Conservation (phyloP, 1,140 invertebrate genomes). For the Laupala kohalensis region DNA sequence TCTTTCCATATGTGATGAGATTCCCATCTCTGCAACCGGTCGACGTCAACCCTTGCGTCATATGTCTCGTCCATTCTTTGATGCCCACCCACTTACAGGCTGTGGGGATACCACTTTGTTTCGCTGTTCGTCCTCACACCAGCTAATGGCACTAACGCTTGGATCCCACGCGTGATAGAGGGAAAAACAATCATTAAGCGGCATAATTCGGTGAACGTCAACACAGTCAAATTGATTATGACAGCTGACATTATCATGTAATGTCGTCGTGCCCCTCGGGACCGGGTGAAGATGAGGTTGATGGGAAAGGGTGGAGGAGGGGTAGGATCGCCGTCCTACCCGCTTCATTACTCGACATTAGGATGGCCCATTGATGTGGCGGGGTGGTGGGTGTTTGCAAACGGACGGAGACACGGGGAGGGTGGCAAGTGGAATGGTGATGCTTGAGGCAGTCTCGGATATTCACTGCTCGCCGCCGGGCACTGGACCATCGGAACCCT, state of each 20-base stretch:
- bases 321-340: not conserved
- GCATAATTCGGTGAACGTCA: not conserved
- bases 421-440: not conserved
- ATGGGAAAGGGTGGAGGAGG: too few species aligned
- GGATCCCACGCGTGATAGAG: not conserved
- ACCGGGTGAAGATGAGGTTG: not conserved
- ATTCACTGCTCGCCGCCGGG: too few species aligned
- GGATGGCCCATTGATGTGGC: not conserved
- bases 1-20: too few species aligned
- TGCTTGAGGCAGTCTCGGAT: too few species aligned
- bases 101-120: not conserved
- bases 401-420: too few species aligned
- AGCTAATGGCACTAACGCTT: not conserved
- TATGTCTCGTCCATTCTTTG: too few species aligned
- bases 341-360: not conserved
- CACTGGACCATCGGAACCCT: too few species aligned
- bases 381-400: not conserved
- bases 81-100: too few species aligned
- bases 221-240: not conserved
- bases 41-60: too few species aligned
- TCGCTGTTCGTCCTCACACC: too few species aligned
- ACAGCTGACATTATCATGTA: not conserved
- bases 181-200: not conserved
- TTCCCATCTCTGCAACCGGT: too few species aligned
- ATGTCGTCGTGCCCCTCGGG: not conserved